phyloP scores from a whole-genome alignment of 2,113 vertebrate genomes.

The Dipodomys merriami region DNA sequence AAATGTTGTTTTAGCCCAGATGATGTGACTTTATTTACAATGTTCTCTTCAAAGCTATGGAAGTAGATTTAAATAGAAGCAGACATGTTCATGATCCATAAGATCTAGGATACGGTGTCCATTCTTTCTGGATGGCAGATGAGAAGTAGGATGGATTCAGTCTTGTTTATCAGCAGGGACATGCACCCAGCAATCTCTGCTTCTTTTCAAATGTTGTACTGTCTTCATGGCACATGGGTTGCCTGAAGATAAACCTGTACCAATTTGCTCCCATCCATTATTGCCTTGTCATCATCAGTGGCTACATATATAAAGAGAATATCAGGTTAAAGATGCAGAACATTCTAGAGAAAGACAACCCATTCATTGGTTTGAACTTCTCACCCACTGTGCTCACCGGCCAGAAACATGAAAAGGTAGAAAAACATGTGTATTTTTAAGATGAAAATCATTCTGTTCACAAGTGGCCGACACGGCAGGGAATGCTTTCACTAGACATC shows the following conservation, averaged over 20 bases:
- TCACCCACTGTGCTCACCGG: neutral
- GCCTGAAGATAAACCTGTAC: neutral
- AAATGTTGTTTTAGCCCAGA: neutral
- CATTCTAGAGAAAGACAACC: neutral
- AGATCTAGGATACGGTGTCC: neutral
- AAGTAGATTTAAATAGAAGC: constrained; percentile 12
- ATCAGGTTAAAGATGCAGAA: neutral
- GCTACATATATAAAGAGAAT: neutral
- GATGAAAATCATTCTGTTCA: constrained; percentile 56
- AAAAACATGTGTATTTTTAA: constrained; percentile 54
- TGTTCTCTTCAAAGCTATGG: constrained; percentile 26
- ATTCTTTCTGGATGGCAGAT: neutral
- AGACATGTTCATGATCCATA: neutral
- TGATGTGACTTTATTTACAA: neutral
- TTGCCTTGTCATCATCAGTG: neutral
- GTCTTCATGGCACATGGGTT: neutral
- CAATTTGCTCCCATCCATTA: neutral
- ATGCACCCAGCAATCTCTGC: neutral
- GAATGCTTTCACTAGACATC: constrained; percentile 52
- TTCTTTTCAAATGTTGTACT: neutral
- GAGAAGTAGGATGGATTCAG: neutral
- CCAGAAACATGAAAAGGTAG: constrained; percentile 40
- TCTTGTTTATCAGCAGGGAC: neutral
- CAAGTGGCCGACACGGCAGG: constrained; percentile 45
- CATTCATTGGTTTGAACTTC: neutral